Base-by-base conservation (phyloP, 2,888 invertebrate genomes). In the Glaucopsyche alexis region DNA sequence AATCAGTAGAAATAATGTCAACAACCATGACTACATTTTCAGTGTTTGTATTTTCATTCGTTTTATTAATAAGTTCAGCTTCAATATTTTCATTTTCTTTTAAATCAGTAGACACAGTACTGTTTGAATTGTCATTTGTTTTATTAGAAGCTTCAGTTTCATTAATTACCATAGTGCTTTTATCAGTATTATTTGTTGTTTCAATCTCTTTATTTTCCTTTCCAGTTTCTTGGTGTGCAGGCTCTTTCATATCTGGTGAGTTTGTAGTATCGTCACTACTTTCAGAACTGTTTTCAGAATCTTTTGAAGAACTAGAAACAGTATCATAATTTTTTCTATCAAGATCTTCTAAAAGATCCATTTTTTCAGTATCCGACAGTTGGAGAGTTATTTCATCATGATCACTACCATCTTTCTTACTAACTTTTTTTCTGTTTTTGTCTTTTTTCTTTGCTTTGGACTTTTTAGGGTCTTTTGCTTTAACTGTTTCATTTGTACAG, bases 371-470 rank as follows among this genome's bases (percentile, higher is more conserved):
- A 80, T 93, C 92, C 0, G 94, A 94, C 16, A 93, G 75, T 73
- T 94, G 89, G 0, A 93, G 76, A 2, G 87, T 91, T 49, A 93
- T 91, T 78, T 93, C 93, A 76, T 93, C 93, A 6, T 89, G 87
- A 76, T 93, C 91, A 52, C 88, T 87, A 1, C 86, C 88, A 71
- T 87, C 85, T 76, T 87, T 85, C 0, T 81, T 82, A 13, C 76
- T 75, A 29, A 78, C 80, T 71, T 84, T 85, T 73, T 83, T 85
- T 75, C 81, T 83, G 42, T 78, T 79, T 74, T 84, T 87, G 64
- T 83, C 86, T 74, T 86, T 89, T 66, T 81, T 84, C 78, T 86
- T 90, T 49, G 82, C 83, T 76, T 91, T 94, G 76, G 86, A 77
- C 87, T 79, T 84, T 76, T 78, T 87, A 82, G 77, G 83, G 82